phyloP scores from a whole-genome alignment of 2,888 invertebrate genomes.

The Lithosia quadra region DNA sequence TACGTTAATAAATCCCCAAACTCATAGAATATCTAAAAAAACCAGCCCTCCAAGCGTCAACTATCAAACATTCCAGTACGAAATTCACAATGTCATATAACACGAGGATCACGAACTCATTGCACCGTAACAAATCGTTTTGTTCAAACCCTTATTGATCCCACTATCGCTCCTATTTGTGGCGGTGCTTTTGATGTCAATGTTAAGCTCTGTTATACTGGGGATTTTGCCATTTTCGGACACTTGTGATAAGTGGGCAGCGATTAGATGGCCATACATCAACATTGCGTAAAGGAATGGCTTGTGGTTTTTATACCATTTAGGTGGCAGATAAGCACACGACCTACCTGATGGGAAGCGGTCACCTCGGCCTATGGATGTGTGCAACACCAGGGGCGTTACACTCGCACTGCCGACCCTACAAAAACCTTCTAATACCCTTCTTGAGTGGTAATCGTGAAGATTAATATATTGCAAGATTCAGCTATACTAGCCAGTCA shows the following conservation, averaged over 20 bases:
- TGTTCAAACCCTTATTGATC: not conserved
- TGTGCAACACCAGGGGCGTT: no score
- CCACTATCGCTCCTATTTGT: not conserved
- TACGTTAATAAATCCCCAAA: not conserved
- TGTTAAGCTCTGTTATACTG: not conserved
- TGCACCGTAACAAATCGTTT: slow-evolving; percentile 2
- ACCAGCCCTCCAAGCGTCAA: not conserved
- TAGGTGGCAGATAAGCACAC: no score
- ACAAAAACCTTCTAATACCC: no score
- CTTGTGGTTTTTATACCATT: no score
- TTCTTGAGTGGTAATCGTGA: no score
- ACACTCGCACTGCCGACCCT: no score
- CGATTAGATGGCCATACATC: no score
- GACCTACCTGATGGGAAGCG: no score
- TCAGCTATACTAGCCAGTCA: no score
- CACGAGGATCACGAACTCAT: not conserved
- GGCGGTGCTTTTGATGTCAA: not conserved
- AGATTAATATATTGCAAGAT: no score
- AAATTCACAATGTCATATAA: not conserved
- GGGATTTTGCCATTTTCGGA: not conserved
- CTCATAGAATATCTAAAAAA: not conserved
- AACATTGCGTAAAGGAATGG: no score
- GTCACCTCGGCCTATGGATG: no score
- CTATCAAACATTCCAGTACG: not conserved
- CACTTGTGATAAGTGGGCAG: not conserved